These are phyloP conservation scores for Ciona savignyi DNA, from an alignment of 23 tunicate genomes.

Conservation along the genomic window DNA sequence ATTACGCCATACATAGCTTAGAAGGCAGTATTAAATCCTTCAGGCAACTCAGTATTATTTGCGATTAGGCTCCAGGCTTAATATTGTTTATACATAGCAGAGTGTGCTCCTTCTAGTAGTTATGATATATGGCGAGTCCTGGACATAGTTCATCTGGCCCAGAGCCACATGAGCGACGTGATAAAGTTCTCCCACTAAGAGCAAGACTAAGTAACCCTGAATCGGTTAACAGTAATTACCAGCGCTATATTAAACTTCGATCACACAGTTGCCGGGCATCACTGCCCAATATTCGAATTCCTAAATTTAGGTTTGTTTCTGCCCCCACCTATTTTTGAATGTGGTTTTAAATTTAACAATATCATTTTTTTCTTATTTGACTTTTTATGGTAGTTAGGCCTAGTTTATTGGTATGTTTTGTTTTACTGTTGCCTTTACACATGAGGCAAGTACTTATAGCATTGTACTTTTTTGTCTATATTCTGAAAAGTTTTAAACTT, in stretches of 20 bases:
- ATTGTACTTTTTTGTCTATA: background rate
- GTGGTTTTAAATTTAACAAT: too few species aligned
- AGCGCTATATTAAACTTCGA: background rate
- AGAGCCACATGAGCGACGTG: background rate
- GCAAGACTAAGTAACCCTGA: slow-evolving; percentile 36
- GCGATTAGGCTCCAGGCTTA: too few species aligned
- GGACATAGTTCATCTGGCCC: background rate
- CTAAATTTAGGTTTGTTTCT: background rate
- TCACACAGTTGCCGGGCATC: slow-evolving; percentile 21
- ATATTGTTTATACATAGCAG: too few species aligned
- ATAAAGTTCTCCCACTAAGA: slow-evolving; percentile 28
- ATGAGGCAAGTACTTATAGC: background rate
- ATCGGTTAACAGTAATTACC: slow-evolving; percentile 13
- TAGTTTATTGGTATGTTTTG: too few species aligned
- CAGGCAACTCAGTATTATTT: too few species aligned
- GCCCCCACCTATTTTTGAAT: too few species aligned
- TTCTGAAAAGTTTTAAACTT: background rate
- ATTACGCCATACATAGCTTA: too few species aligned
- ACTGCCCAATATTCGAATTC: slow-evolving; percentile 36
- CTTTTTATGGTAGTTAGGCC: too few species aligned
- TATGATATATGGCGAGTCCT: background rate
- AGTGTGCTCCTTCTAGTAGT: too few species aligned
- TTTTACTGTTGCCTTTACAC: background rate
- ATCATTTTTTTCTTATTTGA: too few species aligned
- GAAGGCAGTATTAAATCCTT: too few species aligned